Evolutionary conservation across 1,140 invertebrate species (phyloP).

Genomic region (Anagrus nilaparvatae): DNA sequence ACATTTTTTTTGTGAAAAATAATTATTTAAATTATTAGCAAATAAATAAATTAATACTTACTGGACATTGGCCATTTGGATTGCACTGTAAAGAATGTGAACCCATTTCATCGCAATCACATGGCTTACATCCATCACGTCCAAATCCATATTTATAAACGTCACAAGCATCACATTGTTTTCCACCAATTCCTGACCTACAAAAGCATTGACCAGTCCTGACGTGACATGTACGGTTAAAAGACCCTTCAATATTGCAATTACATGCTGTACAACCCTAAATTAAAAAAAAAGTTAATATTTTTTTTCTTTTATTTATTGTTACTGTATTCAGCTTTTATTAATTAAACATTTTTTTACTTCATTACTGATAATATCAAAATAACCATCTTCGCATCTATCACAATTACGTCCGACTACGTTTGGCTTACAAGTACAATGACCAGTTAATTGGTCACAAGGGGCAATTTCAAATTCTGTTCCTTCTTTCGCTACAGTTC

Average conservation of each 20-base stretch:
- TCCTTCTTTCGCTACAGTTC: slow-evolving; percentile 57
- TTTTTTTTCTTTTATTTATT: slow-evolving; percentile 4
- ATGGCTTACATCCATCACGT: slow-evolving; percentile 68
- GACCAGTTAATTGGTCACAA: slow-evolving; percentile 72
- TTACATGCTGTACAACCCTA: slow-evolving; percentile 75
- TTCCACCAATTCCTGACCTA: slow-evolving; percentile 74
- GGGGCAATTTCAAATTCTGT: slow-evolving; percentile 56
- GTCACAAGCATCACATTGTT: slow-evolving; percentile 74
- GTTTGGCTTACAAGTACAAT: slow-evolving; percentile 78
- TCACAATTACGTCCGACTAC: slow-evolving; percentile 85
- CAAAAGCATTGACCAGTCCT: slow-evolving; percentile 79
- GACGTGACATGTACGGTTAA: slow-evolving; percentile 72
- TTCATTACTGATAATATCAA: slow-evolving; percentile 68
- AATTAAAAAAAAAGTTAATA: slow-evolving; percentile 19
- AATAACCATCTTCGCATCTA: slow-evolving; percentile 76
- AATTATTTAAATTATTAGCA: slow-evolving; percentile 1
- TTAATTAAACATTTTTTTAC: slow-evolving; percentile 25
- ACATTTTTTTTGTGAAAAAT: slow-evolving; percentile 4
- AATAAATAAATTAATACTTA: slow-evolving; percentile 28
- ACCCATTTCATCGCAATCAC: slow-evolving; percentile 82
- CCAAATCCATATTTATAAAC: slow-evolving; percentile 86
- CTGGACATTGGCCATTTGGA: slow-evolving; percentile 71
- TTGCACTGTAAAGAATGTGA: slow-evolving; percentile 77
- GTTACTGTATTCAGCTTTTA: neutral
- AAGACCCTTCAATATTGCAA: slow-evolving; percentile 77